Conservation (phyloP, 2,888 invertebrate genomes). For the Andrena hattorfiana region DNA sequence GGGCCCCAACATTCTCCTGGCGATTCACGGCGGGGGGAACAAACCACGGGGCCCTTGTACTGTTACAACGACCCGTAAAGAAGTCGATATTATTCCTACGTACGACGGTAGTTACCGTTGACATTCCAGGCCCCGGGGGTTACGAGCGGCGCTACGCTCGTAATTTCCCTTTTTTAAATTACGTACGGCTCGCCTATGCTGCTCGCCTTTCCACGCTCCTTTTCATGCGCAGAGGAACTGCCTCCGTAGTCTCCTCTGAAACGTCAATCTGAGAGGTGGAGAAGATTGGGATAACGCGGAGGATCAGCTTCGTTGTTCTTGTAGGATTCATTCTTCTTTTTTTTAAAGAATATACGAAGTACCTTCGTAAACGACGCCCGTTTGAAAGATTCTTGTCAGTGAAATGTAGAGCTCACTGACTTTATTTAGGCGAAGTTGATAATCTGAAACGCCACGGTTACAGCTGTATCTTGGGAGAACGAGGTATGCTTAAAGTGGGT, state of each 20-base stretch:
- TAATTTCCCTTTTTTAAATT: conserved; percentile 49
- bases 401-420: conserved; percentile 8
- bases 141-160: conserved; percentile 53
- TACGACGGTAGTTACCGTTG: conserved; percentile 69
- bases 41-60: conserved; percentile 58
- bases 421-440: conserved; percentile 48
- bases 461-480: conserved; percentile 36
- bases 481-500: conserved; percentile 41
- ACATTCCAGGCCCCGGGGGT: conserved; percentile 65
- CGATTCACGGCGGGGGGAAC: conserved; percentile 61
- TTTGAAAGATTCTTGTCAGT: not conserved
- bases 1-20: conserved; percentile 52
- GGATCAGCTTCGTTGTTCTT: not conserved
- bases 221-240: conserved; percentile 18
- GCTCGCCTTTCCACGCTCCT: conserved; percentile 18
- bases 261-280: not conserved
- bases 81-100: conserved; percentile 70
- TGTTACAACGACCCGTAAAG: conserved; percentile 68
- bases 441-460: conserved; percentile 32
- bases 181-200: conserved; percentile 9
- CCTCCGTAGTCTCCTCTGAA: not conserved
- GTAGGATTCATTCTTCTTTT: not conserved
- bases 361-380: not conserved
- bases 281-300: not conserved
- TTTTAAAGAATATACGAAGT: not conserved